Evolutionary conservation across 2,113 vertebrate genomes (phyloP).

Genomic region (Hemibagrus wyckioides): DNA sequence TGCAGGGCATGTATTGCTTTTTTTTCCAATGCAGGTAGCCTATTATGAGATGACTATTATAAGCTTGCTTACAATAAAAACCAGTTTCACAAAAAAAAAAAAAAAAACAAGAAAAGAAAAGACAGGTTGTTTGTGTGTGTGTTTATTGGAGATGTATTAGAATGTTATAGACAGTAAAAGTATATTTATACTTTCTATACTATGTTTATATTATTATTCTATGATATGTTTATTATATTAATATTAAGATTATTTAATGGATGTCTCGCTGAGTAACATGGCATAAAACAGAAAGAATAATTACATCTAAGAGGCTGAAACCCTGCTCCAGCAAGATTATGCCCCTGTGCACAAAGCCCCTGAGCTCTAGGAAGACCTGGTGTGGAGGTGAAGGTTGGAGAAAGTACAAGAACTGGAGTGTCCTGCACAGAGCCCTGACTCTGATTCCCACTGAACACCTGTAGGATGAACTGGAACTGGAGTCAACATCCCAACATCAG

Average conservation of each 20-base stretch:
- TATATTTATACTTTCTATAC: not conserved
- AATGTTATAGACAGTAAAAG: not conserved
- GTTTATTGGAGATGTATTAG: not conserved
- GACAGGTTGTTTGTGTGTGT: not conserved
- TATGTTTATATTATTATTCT: not conserved
- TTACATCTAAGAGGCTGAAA: not conserved
- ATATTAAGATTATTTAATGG: not conserved
- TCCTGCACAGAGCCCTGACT: not conserved
- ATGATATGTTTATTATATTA: not conserved
- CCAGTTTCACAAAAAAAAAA: slow-evolving; percentile 17
- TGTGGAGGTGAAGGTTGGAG: not conserved
- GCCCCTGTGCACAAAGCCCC: not conserved
- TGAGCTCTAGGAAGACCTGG: not conserved
- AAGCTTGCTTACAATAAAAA: slow-evolving; percentile 55
- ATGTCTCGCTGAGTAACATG: not conserved
- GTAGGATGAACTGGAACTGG: not conserved
- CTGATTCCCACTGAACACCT: not conserved
- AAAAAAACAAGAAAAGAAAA: not conserved
- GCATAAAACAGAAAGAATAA: not conserved
- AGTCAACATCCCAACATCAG: not conserved
- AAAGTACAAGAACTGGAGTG: too few species aligned
- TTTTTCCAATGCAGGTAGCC: slow-evolving; percentile 21
- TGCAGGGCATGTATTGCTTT: slow-evolving; percentile 57
- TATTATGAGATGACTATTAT: slow-evolving; percentile 40
- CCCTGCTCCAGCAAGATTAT: not conserved